Evolutionary conservation across 2,888 invertebrate genomes (phyloP), one percentile per base, ranked within the genome.

Genomic region (Spodoptera exigua): DNA sequence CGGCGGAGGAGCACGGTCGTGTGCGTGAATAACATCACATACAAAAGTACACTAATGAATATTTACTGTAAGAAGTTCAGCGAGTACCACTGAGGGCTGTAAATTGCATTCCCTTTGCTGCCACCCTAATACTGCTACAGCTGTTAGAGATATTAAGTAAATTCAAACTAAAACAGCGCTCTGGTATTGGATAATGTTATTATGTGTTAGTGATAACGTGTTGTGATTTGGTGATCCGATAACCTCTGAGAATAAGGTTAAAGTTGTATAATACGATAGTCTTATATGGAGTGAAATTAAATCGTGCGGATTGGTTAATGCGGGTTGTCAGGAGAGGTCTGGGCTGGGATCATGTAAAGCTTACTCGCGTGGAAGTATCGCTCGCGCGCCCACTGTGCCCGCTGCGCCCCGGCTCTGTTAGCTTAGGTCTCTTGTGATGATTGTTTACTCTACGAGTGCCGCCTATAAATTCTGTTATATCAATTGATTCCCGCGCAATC

Each of bases 1-100:
- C 27, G 32, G 32, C 49, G 18, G 16, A 18, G 27, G 36, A 27
- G 27, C 55, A 54, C 35, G 39, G 45, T 58, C 53, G 70, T 69
- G 69, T 61, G 55, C 65, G 53, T 57, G 46, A 56, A 76, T 63
- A 51, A 64, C 59, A 57, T 44, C 61, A 49, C 52, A 61, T 56
- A 58, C 52, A 69, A 74, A 81, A 80, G 70, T 78, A 61, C 54
- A 36, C 47, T 83, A 84, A 85, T 82, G 78, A 86, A 83, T 79
- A 82, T 85, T 81, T 82, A 84, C 76, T 70, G 74, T 66, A 57
- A 67, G 71, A 76, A 80, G 70, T 81, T 81, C 41, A 41, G 53
- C 51, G 62, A 49, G 61, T 52, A 36, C 75, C 79, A 32, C 56
- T 12, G 74, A 71, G 78, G 63, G 57, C 51, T 63, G 70, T 78